Base-by-base conservation (phyloP, 2,888 invertebrate species). In the Margaritifera margaritifera region DNA sequence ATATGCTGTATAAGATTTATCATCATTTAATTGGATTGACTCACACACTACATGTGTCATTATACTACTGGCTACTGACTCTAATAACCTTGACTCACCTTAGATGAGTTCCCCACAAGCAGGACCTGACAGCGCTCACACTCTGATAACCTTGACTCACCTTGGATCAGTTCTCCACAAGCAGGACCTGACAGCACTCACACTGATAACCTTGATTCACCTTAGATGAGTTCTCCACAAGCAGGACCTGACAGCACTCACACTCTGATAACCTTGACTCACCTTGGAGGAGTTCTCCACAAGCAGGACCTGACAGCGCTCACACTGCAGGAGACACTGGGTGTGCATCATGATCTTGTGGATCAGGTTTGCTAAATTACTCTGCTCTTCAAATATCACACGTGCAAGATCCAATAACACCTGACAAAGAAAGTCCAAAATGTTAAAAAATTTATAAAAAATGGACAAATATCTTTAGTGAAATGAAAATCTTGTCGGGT, bases 151-250 rank as follows among this genome's bases (percentile, higher is more conserved):
- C 51, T 24, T 6, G 5, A n/a, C 95, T 95, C 79, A 89, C 89
- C 90, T 96, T 96, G 22, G 95, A 95, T 61, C 94, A 94, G 90
- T 96, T 95, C 90, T 97, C 96, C 73, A 97, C 94, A 86, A 98
- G 91, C 76, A 98, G 92, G 95, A 96, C 95, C 93, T 98, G 97
- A 81, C 97, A 97, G 86, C 97, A n/a, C n/a, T n/a, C n/a, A n/a
- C n/a, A n/a, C n/a, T n/a, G n/a, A n/a, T n/a, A n/a, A n/a, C n/a
- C n/a, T n/a, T n/a, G n/a, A n/a, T n/a, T n/a, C n/a, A n/a, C n/a
- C n/a, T n/a, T n/a, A n/a, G n/a, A n/a, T n/a, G n/a, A n/a, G n/a
- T n/a, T n/a, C n/a, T n/a, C n/a, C n/a, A n/a, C n/a, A n/a, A n/a
- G n/a, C n/a, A n/a, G n/a, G n/a, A n/a, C n/a, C n/a, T n/a, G n/a